phyloP scores from a whole-genome alignment of 37 sponge, comb jelly and placozoan species.

The Chondrilla cf. caribensis region DNA sequence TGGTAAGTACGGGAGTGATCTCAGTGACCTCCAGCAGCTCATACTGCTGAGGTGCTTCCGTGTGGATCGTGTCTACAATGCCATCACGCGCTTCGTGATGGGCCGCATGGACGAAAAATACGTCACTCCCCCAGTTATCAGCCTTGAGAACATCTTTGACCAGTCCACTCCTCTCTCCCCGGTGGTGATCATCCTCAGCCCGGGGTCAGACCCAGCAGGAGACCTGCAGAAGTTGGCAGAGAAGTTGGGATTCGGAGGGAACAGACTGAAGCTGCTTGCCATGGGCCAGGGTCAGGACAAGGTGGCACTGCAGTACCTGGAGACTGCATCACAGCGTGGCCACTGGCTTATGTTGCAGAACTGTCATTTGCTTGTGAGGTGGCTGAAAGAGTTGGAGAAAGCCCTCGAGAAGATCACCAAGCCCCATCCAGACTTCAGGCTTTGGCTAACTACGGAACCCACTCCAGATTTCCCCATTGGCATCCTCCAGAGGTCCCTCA shows the following conservation, averaged over 20 bases:
- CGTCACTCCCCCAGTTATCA: slow-evolving; percentile 98
- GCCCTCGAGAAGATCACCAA: slow-evolving; percentile 88
- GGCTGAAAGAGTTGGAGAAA: slow-evolving; percentile 96
- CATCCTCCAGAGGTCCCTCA: slow-evolving; percentile 85
- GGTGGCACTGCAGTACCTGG: slow-evolving; percentile 92
- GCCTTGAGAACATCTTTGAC: slow-evolving; percentile 87
- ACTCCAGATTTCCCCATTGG: slow-evolving; percentile 98
- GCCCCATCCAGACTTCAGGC: slow-evolving; percentile 98
- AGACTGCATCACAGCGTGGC: slow-evolving; percentile 90
- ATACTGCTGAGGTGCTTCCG: slow-evolving; percentile 94
- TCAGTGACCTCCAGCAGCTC: slow-evolving; percentile 83
- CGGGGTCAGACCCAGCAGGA: slow-evolving; percentile 97
- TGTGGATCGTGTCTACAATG: slow-evolving; percentile 94
- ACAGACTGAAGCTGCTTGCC: slow-evolving; percentile 96
- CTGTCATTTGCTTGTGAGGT: slow-evolving; percentile 92
- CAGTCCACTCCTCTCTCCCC: slow-evolving; percentile 92
- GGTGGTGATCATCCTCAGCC: slow-evolving; percentile 98
- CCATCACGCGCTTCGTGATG: slow-evolving; percentile 96
- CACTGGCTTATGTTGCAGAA: slow-evolving; percentile 99
- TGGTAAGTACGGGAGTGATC: slow-evolving; percentile 63
- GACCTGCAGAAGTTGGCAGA: slow-evolving; percentile 96
- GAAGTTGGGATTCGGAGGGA: slow-evolving; percentile 93
- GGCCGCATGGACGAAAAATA: slow-evolving; percentile 93
- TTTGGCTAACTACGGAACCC: slow-evolving; percentile 98
- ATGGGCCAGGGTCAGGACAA: slow-evolving; percentile 99